These are phyloP conservation scores for Lota lota DNA, from an alignment of 2,113 vertebrate species.

Conservation along the genomic window DNA sequence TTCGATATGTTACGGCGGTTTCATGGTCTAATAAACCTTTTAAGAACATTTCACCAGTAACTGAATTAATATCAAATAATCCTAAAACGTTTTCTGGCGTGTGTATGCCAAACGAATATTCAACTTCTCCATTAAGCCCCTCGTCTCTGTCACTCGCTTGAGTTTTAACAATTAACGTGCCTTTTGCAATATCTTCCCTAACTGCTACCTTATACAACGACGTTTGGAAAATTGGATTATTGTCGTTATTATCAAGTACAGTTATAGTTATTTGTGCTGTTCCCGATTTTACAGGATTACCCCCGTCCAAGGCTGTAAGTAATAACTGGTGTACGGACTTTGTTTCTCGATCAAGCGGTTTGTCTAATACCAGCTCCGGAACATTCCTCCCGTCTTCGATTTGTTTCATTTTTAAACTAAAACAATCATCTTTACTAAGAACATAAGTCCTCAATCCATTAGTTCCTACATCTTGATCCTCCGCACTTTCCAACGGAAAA, in stretches of 20 bases:
- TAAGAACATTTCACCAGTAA: conserved; percentile 54
- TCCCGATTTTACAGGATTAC: conserved; percentile 50
- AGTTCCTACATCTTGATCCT: conserved; percentile 61
- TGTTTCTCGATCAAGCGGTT: conserved; percentile 67
- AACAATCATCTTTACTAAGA: conserved; percentile 60
- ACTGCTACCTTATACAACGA: conserved; percentile 74
- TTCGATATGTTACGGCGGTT: conserved; percentile 15
- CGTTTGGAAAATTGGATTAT: conserved; percentile 78
- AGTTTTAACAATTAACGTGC: conserved; percentile 69
- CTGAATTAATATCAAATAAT: conserved; percentile 46
- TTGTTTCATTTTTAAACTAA: conserved; percentile 58
- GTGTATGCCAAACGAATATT: conserved; percentile 53
- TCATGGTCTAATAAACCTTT: conserved; percentile 59
- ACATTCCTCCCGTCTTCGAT: conserved; percentile 54
- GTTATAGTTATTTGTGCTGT: conserved; percentile 51
- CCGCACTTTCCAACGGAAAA: conserved; percentile 60
- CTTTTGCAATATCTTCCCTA: conserved; percentile 70
- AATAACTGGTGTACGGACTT: conserved; percentile 61
- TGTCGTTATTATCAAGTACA: conserved; percentile 82
- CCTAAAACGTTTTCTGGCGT: conserved; percentile 43
- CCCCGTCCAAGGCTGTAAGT: conserved; percentile 65
- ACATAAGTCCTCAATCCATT: conserved; percentile 62
- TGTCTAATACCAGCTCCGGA: conserved; percentile 68
- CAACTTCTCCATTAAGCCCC: conserved; percentile 59
- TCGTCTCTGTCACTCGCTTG: conserved; percentile 71